Base-by-base conservation (phyloP, 2,888 invertebrate genomes). In the Drosophila helvetica region DNA sequence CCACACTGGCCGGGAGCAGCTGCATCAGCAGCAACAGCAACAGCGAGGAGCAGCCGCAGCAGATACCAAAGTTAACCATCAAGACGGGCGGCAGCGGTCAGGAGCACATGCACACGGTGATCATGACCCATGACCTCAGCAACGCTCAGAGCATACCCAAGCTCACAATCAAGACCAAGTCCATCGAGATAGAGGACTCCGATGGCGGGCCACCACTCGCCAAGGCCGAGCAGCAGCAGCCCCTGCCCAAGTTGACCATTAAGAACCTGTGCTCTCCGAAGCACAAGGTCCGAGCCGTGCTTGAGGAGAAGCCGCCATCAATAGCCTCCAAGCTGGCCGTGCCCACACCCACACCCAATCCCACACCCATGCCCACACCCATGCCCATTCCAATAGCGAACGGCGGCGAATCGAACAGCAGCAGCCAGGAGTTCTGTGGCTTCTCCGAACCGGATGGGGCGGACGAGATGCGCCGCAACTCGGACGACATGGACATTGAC, bases 221-320 rank as follows among this genome's bases (percentile, higher is more conserved):
- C 15, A 91, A 91, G 73, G 52, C 90, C 17, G 89, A 90, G 25
- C 91, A 77, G 48, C 46, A 64, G 46, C 86, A 79, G 33, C 88
- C 88, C 4, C 60, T 92, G 67, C 92, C 92, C 18, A 92, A 92
- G 75, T 59, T 92, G 45, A 92, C 92, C 42, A 92, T 92, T 42
- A 91, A 91, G 69, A 91, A 92, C 77, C 81, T 92, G 19, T 90
- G 89, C 60, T 91, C 91, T 27, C 90, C 91, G 33, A 93, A 93
- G 86, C 92, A 93, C 68, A 93, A 92, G 57, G 91, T 93, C 58
- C 93, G 93, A 82, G 92, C 93, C n/a, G 90, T 91, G 59, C 77
- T 94, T 82, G 93, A 93, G 80, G 87, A 89, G 68, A 79, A 80
- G 75, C 54, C 70, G 12, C 48, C 65, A 17, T 1, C 55, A 25